Evolutionary conservation across 2,113 vertebrate species (phyloP).

Genomic region (Pseudopipra pipra): DNA sequence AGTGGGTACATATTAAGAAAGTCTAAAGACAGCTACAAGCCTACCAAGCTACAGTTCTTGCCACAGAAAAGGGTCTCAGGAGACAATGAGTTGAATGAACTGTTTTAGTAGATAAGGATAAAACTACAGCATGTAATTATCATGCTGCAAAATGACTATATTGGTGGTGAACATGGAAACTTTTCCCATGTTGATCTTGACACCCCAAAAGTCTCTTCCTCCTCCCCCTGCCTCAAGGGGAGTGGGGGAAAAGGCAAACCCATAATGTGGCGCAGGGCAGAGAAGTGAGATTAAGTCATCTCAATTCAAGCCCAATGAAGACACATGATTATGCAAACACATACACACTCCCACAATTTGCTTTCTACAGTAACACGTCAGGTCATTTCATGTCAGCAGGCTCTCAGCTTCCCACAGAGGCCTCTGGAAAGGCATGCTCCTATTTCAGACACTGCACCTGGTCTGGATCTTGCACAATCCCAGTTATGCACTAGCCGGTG

Average conservation of each 20-base stretch:
- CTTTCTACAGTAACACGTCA: neutral
- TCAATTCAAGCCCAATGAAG: neutral
- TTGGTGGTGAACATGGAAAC: neutral
- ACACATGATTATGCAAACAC: neutral
- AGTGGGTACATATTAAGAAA: neutral
- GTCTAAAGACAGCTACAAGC: neutral
- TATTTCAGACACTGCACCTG: neutral
- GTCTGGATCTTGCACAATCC: neutral
- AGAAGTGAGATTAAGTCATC: neutral
- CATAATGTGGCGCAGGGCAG: neutral
- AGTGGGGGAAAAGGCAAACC: neutral
- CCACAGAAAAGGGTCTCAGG: neutral
- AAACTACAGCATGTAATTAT: neutral
- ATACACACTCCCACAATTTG: neutral
- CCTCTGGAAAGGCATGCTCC: neutral
- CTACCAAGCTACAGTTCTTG: neutral
- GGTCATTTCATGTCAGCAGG: neutral
- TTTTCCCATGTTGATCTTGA: neutral
- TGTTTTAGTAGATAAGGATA: neutral
- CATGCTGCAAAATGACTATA: neutral
- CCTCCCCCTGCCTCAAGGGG: neutral
- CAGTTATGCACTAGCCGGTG: neutral
- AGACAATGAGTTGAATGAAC: neutral
- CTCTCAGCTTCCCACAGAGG: neutral
- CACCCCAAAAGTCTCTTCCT: neutral